Evolutionary conservation across 1,140 invertebrate genomes (phyloP), one percentile per base, ranked within the genome.

Genomic region (Ylistrum balloti): DNA sequence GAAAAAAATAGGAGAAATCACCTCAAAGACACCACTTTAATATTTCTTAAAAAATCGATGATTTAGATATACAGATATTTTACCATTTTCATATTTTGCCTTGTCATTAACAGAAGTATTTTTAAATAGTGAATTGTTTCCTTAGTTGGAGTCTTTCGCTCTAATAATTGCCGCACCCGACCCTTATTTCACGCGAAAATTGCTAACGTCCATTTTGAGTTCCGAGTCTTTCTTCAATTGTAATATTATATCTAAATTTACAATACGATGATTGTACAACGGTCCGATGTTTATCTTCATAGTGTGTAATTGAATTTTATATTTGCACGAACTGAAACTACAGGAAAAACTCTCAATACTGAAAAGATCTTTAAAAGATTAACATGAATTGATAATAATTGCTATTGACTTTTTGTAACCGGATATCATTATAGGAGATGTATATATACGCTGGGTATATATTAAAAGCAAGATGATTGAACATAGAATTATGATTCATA

Each of bases 331-430:
- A 74, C 56, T 74, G 56, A 74, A 48, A 48, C 11, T 20, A 20
- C 11, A 22, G 15, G 15, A 48, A 74, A 28, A 17, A 17, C 17
- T 74, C 28, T 2, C 56, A 74, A n/a, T 74, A 28, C 13, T 74
- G 56, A 74, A 74, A 38, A 74, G 56, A 74, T 74, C 22, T 74
- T 74, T n/a, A 74, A 74, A 74, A 74, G 56, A 74, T 74, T 28
- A 74, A 74, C 28, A 74, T 74, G n/a, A 74, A 74, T 74, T n/a
- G 56, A 28, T 74, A n/a, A 74, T 74, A 28, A n/a, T 28, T 74
- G 28, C 56, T 28, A 74, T 74, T 74, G 56, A 74, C 56, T n/a
- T 74, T 74, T 74, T 74, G 56, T 28, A 74, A 74, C n/a, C 56
- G 28, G 56, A 74, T 74, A 74, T 74, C 56, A 74, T n/a, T 74